phyloP scores from a whole-genome alignment of 2,113 vertebrate species.

The Halcyon malimbica region DNA sequence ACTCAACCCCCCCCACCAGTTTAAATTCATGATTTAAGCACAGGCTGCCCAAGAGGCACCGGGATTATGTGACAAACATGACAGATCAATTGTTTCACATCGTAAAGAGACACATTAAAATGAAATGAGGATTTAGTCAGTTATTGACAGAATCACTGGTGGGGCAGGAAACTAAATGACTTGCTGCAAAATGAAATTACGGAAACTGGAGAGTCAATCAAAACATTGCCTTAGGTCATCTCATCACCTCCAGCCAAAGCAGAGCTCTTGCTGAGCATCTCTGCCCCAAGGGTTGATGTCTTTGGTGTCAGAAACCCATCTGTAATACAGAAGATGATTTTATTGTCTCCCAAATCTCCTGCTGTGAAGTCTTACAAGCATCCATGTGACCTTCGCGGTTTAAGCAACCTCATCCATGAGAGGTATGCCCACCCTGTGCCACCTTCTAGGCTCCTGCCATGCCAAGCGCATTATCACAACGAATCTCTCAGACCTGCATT shows the following conservation, averaged over 20 bases:
- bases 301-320: neutral
- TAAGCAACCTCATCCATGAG: neutral
- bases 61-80: neutral
- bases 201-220: slow-evolving; percentile 2
- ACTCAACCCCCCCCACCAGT: neutral
- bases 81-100: neutral
- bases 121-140: slow-evolving; percentile 27
- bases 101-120: slow-evolving; percentile 17
- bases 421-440: neutral
- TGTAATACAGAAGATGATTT: neutral
- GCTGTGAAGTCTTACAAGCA: neutral
- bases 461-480: neutral
- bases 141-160: slow-evolving; percentile 34
- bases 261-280: neutral
- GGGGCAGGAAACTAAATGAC: neutral
- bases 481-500: neutral
- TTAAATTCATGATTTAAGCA: neutral
- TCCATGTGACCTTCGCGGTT: neutral
- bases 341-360: neutral
- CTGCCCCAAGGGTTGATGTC: neutral
- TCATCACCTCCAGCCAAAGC: neutral
- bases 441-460: neutral
- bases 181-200: slow-evolving; percentile 41
- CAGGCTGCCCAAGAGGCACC: neutral
- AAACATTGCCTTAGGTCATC: neutral